phyloP scores from a whole-genome alignment of 2,888 invertebrate genomes.

The Mantis religiosa region DNA sequence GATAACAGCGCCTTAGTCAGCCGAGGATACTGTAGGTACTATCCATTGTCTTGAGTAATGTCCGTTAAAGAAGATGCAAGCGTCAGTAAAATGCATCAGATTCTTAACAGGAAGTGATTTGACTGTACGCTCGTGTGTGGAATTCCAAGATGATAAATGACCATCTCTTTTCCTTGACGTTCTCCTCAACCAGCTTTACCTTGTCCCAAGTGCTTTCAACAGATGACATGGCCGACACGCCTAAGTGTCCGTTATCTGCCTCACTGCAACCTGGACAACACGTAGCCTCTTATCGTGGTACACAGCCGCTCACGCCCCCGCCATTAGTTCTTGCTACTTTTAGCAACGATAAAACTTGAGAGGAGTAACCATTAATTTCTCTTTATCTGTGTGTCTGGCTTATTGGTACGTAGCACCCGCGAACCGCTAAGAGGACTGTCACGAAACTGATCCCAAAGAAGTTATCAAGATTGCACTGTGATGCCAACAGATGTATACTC shows the following conservation, averaged over 20 bases:
- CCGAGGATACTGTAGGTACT: too few species aligned
- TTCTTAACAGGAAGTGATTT: neutral
- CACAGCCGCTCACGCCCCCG: neutral
- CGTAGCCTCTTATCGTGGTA: neutral
- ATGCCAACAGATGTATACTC: neutral
- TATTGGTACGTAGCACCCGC: neutral
- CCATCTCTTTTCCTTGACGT: too few species aligned
- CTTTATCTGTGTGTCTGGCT: neutral
- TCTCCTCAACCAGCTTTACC: neutral
- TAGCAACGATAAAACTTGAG: neutral
- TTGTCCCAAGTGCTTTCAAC: neutral
- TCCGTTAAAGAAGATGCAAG: neutral
- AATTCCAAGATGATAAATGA: neutral
- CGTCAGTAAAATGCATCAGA: neutral
- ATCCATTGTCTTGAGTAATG: neutral
- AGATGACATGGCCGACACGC: too few species aligned
- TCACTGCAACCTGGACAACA: neutral
- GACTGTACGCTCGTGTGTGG: neutral
- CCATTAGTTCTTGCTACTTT: neutral
- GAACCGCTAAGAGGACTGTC: neutral
- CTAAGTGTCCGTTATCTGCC: neutral
- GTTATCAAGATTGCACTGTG: neutral
- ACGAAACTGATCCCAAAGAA: neutral
- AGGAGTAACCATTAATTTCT: neutral
- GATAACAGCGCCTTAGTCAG: too few species aligned